These are phyloP conservation scores for Dasyprocta punctata DNA, from an alignment of 2,113 vertebrate genomes.

Conservation along the genomic window DNA sequence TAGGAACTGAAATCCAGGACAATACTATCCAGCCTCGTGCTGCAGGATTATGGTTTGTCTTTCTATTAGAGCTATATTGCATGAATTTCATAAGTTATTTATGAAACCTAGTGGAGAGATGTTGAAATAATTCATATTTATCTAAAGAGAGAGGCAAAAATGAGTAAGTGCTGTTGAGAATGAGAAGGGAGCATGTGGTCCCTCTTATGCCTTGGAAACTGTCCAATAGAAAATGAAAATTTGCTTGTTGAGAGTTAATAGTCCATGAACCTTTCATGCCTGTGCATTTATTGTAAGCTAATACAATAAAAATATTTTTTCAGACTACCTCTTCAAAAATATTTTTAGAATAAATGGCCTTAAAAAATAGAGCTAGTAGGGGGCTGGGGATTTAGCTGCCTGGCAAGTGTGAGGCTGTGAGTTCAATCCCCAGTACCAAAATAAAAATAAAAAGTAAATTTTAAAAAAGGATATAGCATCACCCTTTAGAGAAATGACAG, in stretches of 20 bases:
- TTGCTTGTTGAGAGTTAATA: not conserved
- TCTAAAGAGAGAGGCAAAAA: not conserved
- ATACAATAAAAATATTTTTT: not conserved
- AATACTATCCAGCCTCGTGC: not conserved
- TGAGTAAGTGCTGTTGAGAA: not conserved
- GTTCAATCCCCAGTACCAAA: too few species aligned
- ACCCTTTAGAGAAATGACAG: not conserved
- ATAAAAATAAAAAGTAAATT: too few species aligned
- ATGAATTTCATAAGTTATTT: not conserved
- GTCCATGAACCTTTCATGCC: not conserved
- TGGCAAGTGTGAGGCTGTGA: too few species aligned
- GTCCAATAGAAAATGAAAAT: not conserved
- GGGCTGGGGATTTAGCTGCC: too few species aligned
- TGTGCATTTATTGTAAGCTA: not conserved
- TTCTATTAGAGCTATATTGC: not conserved
- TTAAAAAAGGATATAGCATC: not conserved
- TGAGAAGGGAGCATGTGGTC: not conserved
- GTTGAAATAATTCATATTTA: not conserved
- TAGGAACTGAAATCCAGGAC: not conserved
- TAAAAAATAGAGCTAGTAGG: not conserved
- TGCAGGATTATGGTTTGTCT: not conserved
- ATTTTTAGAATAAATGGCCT: not conserved
- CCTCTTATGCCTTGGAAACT: not conserved
- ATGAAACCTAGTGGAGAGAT: not conserved
- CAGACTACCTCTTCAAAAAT: not conserved